Conservation (phyloP, 2,797 vertebrate genomes). For the Glyptemys insculpta region DNA sequence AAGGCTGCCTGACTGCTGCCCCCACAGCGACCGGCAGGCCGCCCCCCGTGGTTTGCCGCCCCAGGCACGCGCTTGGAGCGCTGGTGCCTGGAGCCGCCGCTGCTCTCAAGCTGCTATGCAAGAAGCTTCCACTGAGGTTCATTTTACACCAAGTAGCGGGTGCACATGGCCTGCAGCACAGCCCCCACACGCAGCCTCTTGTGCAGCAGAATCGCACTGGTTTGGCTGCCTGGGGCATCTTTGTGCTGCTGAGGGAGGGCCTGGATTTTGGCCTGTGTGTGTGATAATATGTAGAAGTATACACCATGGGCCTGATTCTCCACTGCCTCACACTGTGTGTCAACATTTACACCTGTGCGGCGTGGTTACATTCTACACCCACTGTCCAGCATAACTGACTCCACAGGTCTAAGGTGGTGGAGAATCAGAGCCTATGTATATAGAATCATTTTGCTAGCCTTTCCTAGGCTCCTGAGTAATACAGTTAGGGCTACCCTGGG, state of each 20-base stretch:
- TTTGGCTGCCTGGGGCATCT: not conserved
- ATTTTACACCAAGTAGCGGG: not conserved
- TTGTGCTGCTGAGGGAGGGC: not conserved
- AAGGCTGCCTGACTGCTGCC: too few relatives aligned
- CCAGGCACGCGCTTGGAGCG: too few relatives aligned
- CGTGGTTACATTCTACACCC: not conserved
- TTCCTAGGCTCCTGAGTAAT: too few relatives aligned
- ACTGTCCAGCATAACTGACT: fast-evolving
- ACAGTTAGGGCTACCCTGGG: too few relatives aligned
- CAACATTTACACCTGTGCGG: not conserved
- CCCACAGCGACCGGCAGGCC: too few relatives aligned
- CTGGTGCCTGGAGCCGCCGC: too few relatives aligned
- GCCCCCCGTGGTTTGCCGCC: too few relatives aligned
- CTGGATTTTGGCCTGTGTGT: not conserved
- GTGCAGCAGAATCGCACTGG: not conserved
- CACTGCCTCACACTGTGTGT: not conserved
- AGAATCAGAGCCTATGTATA: not conserved
- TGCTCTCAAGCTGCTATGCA: not conserved
- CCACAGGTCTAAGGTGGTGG: too few relatives aligned
- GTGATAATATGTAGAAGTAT: not conserved
- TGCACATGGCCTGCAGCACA: fast-evolving
- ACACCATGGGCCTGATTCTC: not conserved
- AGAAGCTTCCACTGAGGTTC: not conserved
- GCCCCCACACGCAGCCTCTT: not conserved
- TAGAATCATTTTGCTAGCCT: too few relatives aligned